These are phyloP conservation scores for Melieria picta DNA, from an alignment of 2,888 invertebrate genomes.

Conservation along the genomic window DNA sequence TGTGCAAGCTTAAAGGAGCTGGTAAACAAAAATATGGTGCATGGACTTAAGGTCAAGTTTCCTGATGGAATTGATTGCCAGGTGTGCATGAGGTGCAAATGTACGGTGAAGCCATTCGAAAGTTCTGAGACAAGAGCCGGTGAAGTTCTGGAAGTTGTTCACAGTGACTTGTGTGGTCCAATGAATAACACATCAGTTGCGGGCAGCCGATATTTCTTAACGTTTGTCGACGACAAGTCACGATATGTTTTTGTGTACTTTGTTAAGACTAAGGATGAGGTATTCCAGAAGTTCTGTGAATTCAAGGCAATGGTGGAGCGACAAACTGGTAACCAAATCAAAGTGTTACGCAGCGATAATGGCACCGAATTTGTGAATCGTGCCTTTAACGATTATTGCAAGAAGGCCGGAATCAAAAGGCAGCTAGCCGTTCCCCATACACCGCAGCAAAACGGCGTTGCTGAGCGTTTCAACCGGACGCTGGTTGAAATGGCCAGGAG, in stretches of 20 bases:
- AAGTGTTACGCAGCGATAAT: conserved; percentile 30
- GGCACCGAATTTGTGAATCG: conserved; percentile 27
- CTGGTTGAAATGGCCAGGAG: conserved; percentile 38
- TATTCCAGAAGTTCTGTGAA: conserved; percentile 22
- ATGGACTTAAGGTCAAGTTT: background rate
- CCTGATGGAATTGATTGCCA: background rate
- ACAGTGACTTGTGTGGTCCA: conserved; percentile 38
- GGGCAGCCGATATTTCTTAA: conserved; percentile 34
- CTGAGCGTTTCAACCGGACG: conserved; percentile 25
- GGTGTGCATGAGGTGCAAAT: conserved; percentile 4
- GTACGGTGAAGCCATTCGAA: conserved; percentile 8
- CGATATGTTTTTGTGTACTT: conserved; percentile 34
- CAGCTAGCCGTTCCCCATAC: conserved; percentile 40
- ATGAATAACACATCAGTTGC: conserved; percentile 26
- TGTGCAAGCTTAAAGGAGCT: conserved; percentile 2
- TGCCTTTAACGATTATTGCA: conserved; percentile 20
- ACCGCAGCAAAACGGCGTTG: conserved; percentile 6
- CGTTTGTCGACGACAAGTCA: conserved; percentile 37
- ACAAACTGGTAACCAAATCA: conserved; percentile 31
- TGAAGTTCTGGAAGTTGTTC: conserved; percentile 20
- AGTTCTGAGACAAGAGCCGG: background rate
- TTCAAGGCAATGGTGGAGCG: conserved; percentile 30
- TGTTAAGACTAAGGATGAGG: conserved; percentile 34
- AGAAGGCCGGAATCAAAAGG: conserved; percentile 19
- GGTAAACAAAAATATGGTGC: background rate